These are phyloP conservation scores for Porites lutea DNA, from an alignment of 64 coral and sea anemone species.

Conservation along the genomic window DNA sequence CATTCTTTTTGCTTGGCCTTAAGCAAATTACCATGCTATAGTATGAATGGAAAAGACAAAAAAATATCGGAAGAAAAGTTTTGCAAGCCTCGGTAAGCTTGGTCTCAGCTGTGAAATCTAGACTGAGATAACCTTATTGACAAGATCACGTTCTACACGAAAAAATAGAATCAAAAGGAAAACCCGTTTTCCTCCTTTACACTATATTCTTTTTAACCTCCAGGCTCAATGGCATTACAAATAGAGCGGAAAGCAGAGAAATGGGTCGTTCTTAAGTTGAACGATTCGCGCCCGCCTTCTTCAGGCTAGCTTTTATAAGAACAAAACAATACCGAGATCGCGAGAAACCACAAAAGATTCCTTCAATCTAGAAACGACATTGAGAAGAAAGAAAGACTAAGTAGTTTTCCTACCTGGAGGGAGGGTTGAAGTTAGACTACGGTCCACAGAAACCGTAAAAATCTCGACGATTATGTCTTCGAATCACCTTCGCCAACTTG, in stretches of 20 bases:
- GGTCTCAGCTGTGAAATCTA: too few species aligned
- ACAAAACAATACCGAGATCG: not conserved
- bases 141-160: not conserved
- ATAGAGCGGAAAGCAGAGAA: not conserved
- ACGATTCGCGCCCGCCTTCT: conserved; percentile 1
- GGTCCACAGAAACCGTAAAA: not conserved
- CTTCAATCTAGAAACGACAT: too few species aligned
- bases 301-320: not conserved
- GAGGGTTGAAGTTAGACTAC: not conserved
- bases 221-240: not conserved
- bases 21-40: too few species aligned
- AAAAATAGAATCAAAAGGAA: conserved; percentile 20
- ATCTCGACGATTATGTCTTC: not conserved
- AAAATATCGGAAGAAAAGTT: too few species aligned
- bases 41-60: too few species aligned
- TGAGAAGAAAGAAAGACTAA: not conserved
- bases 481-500: conserved; percentile 12
- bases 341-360: not conserved
- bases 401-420: conserved; percentile 3
- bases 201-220: not conserved
- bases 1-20: too few species aligned
- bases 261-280: not conserved
- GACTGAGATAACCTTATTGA: not conserved
- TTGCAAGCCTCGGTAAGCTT: too few species aligned
- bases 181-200: not conserved